Percentiles rank a stretch among this genome's conserved stretches.
Conservation (phyloP, 2,888 invertebrate genomes). For the Oscheius myriophilus region DNA sequence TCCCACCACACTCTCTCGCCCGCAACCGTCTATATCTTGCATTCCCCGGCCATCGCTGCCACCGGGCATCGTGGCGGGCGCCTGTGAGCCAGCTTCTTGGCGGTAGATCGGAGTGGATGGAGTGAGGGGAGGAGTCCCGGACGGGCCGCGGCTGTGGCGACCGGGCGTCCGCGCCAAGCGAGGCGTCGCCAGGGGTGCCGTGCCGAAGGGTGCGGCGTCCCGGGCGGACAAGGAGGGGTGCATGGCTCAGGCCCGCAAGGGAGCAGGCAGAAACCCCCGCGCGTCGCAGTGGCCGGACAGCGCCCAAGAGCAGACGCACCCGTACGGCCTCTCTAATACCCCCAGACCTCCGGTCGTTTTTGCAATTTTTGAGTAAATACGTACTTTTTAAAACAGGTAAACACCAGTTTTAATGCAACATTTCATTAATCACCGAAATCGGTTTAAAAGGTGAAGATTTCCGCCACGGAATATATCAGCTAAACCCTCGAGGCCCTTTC, state of each 20-base stretch:
- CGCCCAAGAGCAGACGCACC: conserved; percentile 48
- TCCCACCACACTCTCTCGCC: too few species aligned
- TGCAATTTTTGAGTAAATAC: conserved; percentile 20
- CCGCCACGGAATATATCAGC: too few species aligned
- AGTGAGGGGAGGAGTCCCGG: conserved; percentile 56
- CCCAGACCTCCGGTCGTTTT: conserved; percentile 51
- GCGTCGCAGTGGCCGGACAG: conserved; percentile 63
- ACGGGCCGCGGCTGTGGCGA: conserved; percentile 51
- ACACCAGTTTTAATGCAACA: too few species aligned
- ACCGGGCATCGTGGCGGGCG: conserved; percentile 57
- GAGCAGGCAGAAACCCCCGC: conserved; percentile 65
- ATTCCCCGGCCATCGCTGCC: background rate
- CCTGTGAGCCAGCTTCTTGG: conserved; percentile 60
- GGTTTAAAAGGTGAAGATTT: too few species aligned
- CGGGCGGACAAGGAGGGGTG: conserved; percentile 62
- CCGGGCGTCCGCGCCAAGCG: conserved; percentile 62
- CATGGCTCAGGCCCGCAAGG: conserved; percentile 66
- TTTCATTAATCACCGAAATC: too few species aligned
- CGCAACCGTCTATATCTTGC: too few species aligned
- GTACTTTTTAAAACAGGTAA: too few species aligned
- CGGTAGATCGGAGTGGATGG: conserved; percentile 53
- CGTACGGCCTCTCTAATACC: conserved; percentile 50
- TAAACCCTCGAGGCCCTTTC: too few species aligned
- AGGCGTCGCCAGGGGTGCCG: conserved; percentile 55
- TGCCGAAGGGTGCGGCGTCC: conserved; percentile 47